Evolutionary conservation across 2,888 invertebrate genomes (phyloP), one percentile per base, ranked within the genome.

Genomic region (Choreutis nemorana): DNA sequence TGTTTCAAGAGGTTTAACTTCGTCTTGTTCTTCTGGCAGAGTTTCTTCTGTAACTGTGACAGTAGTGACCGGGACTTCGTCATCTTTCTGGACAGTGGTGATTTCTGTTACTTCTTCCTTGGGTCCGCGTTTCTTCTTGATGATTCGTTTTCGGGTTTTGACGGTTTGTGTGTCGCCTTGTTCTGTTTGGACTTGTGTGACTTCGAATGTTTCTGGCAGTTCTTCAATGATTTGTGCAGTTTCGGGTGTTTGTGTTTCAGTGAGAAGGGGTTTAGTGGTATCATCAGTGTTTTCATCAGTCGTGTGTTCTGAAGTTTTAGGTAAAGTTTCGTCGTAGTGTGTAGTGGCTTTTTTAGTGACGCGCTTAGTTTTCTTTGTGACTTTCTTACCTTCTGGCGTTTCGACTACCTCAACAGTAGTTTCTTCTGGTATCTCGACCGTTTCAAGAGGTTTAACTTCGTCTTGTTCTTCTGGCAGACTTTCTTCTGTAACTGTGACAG

Each of bases 71-170:
- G 40, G 38, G 33, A 30, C 39, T 35, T 50, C 35, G 23, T 43
- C 37, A 4, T 62, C 54, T 36, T 58, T 57, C 36, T 63, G 58
- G 27, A 49, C 36, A 10, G 45, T 2, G 39, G 38, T 37, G 51
- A 58, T 35, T 47, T 62, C 29, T 38, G 52, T 36, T 47, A 62
- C 39, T 40, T 60, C 48, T 39, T 66, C 39, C 37, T 50, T 54
- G 29, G 38, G 42, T 15, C 47, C 59, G 23, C 50, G 35, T 37
- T 50, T 40, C 39, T 50, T 39, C 26, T 50, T 53, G 22, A 43
- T 52, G 4, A 48, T 40, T 23, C 46, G 42, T 34, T 51, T 58
- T 14, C 15, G 29, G 14, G 42, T 30, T 50, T 42, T 40, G 2
- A 47, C 44, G 31, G 42, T 38, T 34, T 55, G 39, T 23, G 49